These are phyloP conservation scores for Phataginus tricuspis DNA, from an alignment of 2,797 vertebrate genomes.

Conservation along the genomic window DNA sequence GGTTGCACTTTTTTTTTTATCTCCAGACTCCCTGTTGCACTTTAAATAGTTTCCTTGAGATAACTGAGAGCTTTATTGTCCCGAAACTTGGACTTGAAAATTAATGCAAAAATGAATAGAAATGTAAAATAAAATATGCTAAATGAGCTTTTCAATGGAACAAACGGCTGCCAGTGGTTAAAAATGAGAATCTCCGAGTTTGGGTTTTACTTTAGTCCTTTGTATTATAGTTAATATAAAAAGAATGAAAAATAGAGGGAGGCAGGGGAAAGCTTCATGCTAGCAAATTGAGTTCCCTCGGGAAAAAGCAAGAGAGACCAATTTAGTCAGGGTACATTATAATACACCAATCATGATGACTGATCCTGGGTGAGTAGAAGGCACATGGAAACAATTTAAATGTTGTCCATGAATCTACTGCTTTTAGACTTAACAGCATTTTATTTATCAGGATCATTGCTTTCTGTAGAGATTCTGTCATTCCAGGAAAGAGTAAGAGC, in stretches of 20 bases:
- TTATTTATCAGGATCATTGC: conserved; percentile 60
- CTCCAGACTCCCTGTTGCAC: background rate
- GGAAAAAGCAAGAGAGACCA: conserved; percentile 45
- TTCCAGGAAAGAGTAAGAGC: background rate
- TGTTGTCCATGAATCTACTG: conserved; percentile 29
- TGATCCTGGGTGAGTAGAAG: conserved; percentile 25
- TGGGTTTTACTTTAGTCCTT: conserved; percentile 15
- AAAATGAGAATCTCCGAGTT: background rate
- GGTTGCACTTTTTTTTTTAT: background rate
- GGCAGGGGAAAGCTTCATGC: background rate
- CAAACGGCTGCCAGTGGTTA: background rate
- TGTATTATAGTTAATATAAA: conserved; percentile 37
- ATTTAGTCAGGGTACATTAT: conserved; percentile 64
- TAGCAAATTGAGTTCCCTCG: conserved; percentile 54
- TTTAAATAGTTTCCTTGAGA: background rate
- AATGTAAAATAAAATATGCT: background rate
- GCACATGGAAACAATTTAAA: conserved; percentile 73
- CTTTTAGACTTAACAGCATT: conserved; percentile 39
- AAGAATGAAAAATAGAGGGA: background rate
- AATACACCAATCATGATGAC: conserved; percentile 63
- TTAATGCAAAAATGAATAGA: background rate
- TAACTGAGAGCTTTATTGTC: background rate
- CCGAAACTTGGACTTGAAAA: background rate
- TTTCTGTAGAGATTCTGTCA: background rate
- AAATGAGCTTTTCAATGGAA: background rate